Evolutionary conservation across 2,888 invertebrate species (phyloP), one percentile per base, ranked within the genome.

Genomic region (Pollenia griseotomentosa): DNA sequence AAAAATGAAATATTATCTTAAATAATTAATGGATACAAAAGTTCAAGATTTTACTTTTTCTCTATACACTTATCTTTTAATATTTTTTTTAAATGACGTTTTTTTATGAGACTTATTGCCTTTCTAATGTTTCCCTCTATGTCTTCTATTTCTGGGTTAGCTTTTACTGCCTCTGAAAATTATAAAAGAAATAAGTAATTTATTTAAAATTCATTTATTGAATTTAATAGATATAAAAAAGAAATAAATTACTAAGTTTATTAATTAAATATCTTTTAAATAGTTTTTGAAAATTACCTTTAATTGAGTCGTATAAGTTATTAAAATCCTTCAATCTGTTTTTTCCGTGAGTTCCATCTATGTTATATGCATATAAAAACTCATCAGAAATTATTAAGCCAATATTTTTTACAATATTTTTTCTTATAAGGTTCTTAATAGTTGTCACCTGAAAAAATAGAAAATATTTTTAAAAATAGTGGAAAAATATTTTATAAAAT

Each of bases 51-150:
- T 19, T 19, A 19, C 19, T 19, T 19, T 19, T 19, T 55, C 16
- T 55, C 9, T 55, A 55, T 4, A 55, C 55, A 40, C 44, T 42
- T 66, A 11, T 66, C 66, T 23, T 48, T 66, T 46, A 66, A 48
- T 14, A 66, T 23, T 66, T 66, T 66, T 8, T 66, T 66, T 14
- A 66, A 66, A 66, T 66, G 48, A 5, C 66, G 46, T 23, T 66
- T 66, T 66, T 66, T 66, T 9, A 23, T 48, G 0, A 66, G 48
- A 16, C 8, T 23, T 16, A 66, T 23, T 46, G 66, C 66, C 7
- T 48, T 66, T 66, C 48, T 48, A 9, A 66, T 66, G 6, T 19
- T 16, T 23, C 23, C 48, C 2, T 66, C 66, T 5, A 19, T 42
- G 10, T 66, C 48, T 2, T 48, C 9, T 23, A 23, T 9, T 23